Percentiles rank a stretch among this genome's conserved stretches.
These are phyloP conservation scores for Pogonognathellus flavescens DNA, from an alignment of 1,140 invertebrate species.

Conservation along the genomic window DNA sequence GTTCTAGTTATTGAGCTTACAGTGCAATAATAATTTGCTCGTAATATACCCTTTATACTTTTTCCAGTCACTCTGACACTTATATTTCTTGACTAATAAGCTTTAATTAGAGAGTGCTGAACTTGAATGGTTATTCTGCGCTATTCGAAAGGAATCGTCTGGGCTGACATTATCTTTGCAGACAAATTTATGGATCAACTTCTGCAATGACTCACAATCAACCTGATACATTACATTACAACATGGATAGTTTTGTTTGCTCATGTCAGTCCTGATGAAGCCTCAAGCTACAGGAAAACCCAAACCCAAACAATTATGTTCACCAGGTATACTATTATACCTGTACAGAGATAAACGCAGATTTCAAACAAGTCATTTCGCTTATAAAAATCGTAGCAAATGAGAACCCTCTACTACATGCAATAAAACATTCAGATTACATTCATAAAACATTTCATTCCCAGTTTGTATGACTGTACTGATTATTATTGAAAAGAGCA, in stretches of 20 bases:
- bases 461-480: not conserved
- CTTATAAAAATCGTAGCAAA: not conserved
- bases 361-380: not conserved
- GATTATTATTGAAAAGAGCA: slow-evolving; percentile 15
- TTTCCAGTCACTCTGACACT: slow-evolving; percentile 16
- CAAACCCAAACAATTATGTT: slow-evolving; percentile 5
- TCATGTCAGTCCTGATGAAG: slow-evolving; percentile 27
- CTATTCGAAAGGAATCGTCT: not conserved
- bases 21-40: not conserved
- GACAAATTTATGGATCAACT: slow-evolving; percentile 47
- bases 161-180: slow-evolving; percentile 15
- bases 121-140: not conserved
- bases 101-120: slow-evolving; percentile 43
- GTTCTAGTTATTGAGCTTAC: not conserved
- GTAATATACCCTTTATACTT: slow-evolving; percentile 8
- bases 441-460: not conserved
- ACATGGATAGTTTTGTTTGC: not conserved
- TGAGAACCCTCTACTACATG: not conserved
- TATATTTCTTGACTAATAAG: slow-evolving; percentile 41
- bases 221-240: slow-evolving; percentile 7
- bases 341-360: not conserved
- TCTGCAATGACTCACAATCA: slow-evolving; percentile 46
- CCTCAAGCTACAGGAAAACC: slow-evolving; percentile 20
- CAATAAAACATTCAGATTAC: not conserved
- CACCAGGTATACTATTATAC: not conserved